Evolutionary conservation across 2,888 invertebrate species (phyloP).

Genomic region (Tachina lurida): DNA sequence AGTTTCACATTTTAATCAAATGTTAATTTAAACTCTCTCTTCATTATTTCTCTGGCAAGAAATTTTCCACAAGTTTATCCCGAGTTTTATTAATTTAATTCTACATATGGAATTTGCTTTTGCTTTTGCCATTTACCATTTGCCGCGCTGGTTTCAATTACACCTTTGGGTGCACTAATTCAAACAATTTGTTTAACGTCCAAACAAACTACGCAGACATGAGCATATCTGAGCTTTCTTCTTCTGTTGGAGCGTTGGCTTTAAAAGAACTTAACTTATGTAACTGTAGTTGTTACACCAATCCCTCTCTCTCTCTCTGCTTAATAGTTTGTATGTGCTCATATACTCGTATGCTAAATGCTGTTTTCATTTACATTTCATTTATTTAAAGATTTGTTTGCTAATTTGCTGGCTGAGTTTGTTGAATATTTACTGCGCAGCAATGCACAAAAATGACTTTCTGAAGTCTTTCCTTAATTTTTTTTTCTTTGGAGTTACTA

Average conservation of each 20-base stretch:
- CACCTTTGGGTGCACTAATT: constrained; percentile 82
- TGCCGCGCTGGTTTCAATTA: constrained; percentile 79
- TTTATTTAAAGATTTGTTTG: constrained; percentile 66
- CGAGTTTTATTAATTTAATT: constrained; percentile 14
- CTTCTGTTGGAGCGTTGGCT: constrained; percentile 12
- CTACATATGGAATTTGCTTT: constrained; percentile 1
- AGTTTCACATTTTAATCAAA: constrained; percentile 1
- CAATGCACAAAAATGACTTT: constrained; percentile 65
- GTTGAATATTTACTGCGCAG: constrained; percentile 66
- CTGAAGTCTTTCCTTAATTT: constrained; percentile 1
- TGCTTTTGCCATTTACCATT: constrained; percentile 41
- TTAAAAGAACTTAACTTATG: constrained; percentile 25
- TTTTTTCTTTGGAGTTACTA: constrained; percentile 14
- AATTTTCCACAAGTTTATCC: not conserved
- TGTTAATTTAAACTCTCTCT: constrained; percentile 16
- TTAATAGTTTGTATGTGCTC: not conserved
- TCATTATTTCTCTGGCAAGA: not conserved
- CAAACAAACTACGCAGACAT: constrained; percentile 30
- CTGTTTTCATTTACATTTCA: constrained; percentile 29
- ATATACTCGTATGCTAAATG: constrained; percentile 22
- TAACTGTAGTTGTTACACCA: not conserved
- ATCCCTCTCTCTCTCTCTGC: not conserved
- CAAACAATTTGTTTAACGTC: constrained; percentile 70
- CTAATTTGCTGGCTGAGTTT: constrained; percentile 70
- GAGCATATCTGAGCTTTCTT: constrained; percentile 51